phyloP scores from a whole-genome alignment of 2,888 invertebrate species.

The Buathra laborator region DNA sequence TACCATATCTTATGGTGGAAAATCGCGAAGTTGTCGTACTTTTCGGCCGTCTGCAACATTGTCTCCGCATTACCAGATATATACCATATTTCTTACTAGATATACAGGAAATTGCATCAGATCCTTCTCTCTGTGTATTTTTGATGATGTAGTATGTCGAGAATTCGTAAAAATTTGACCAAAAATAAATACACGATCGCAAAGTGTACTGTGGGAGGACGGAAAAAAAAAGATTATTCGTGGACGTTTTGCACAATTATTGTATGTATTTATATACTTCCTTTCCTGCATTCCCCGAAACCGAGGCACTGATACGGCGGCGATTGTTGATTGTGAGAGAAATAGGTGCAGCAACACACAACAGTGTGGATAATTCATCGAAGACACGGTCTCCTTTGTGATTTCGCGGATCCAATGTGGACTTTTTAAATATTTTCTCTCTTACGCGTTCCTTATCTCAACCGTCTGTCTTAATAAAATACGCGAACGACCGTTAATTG shows the following conservation, averaged over 20 bases:
- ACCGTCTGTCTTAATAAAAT: constrained; percentile 71
- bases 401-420: background rate
- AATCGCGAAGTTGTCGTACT: too few species aligned
- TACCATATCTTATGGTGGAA: too few species aligned
- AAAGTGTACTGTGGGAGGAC: background rate
- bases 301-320: constrained; percentile 13
- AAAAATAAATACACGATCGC: background rate
- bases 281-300: background rate
- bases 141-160: background rate
- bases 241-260: background rate
- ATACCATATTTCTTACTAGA: too few species aligned
- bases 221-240: background rate
- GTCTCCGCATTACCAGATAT: too few species aligned
- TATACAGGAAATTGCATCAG: too few species aligned
- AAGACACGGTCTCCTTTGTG: constrained; percentile 25
- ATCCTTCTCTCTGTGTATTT: background rate
- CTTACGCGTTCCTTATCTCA: constrained; percentile 70
- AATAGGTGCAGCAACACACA: constrained; percentile 12
- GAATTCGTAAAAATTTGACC: background rate
- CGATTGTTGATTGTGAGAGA: constrained; percentile 20
- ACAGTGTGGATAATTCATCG: constrained; percentile 56
- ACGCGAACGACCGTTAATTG: constrained; percentile 74
- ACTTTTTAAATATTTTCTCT: constrained; percentile 25
- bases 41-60: too few species aligned
- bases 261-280: background rate